Conservation (phyloP, 1,140 invertebrate species). For the Macrobrachium rosenbergii region DNA sequence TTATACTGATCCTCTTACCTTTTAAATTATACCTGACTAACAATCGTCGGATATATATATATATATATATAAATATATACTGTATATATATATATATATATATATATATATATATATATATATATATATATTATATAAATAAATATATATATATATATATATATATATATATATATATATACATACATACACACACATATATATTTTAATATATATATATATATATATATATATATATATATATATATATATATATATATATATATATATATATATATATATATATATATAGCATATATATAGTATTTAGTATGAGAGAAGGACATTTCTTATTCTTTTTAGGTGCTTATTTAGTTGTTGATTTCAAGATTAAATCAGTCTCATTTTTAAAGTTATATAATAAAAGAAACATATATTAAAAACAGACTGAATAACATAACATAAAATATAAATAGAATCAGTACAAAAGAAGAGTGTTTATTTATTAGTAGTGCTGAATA, state of each 20-base stretch:
- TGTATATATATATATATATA: not conserved
- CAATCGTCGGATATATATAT: not conserved
- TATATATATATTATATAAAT: not conserved
- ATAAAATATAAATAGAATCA: no score
- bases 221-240: conserved; percentile 8
- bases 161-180: conserved; percentile 17
- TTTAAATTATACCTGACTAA: no score
- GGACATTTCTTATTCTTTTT: no score
- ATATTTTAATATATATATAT: conserved; percentile 8
- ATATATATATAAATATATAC: not conserved
- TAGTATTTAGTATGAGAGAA: no score
- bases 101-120: not conserved
- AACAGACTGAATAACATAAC: no score
- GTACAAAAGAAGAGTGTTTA: no score
- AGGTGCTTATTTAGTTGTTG: no score
- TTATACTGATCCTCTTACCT: no score
- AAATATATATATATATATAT: conserved; percentile 12
- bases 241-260: conserved; percentile 1
- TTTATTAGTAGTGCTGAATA: no score
- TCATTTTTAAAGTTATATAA: no score
- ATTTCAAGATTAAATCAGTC: no score
- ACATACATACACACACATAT: not conserved
- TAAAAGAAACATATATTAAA: no score
- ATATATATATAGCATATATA: not conserved
- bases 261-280: not conserved